Evolutionary conservation across 2,113 vertebrate genomes (phyloP).

Genomic region (Siniperca knerii): DNA sequence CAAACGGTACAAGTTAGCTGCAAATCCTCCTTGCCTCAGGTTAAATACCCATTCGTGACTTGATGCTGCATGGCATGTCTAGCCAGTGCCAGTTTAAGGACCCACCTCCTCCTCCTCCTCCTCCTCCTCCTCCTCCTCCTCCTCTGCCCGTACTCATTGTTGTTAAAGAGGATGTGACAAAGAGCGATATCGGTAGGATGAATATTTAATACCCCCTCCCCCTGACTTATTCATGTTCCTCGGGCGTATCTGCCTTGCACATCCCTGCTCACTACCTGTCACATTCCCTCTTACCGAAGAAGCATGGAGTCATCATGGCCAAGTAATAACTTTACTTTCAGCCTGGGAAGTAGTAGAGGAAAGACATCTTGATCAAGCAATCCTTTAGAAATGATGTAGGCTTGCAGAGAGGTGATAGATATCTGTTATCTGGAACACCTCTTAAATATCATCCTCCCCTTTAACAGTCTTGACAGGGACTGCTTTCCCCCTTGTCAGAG

Average conservation of each 20-base stretch:
- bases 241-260: conserved; percentile 54
- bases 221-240: conserved; percentile 82
- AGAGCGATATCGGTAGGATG: conserved; percentile 76
- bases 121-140: conserved; percentile 57
- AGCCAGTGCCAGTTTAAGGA: conserved; percentile 66
- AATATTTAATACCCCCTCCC: conserved; percentile 82
- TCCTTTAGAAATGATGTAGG: conserved; percentile 50
- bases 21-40: conserved; percentile 58
- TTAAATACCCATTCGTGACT: conserved; percentile 62
- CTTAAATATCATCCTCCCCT: conserved; percentile 79
- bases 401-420: conserved; percentile 70
- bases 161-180: conserved; percentile 83
- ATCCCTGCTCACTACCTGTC: conserved; percentile 73
- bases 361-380: conserved; percentile 73
- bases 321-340: conserved; percentile 71
- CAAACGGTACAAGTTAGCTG: conserved; percentile 43
- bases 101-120: conserved; percentile 31
- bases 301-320: conserved; percentile 58
- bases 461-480: conserved; percentile 84
- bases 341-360: conserved; percentile 23
- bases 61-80: conserved; percentile 68
- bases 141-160: conserved; percentile 70
- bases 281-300: conserved; percentile 57
- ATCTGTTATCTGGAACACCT: conserved; percentile 72
- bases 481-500: conserved; percentile 87